Percentiles rank a stretch among this genome's conserved stretches.
These are phyloP conservation scores for Ceratotherium simum DNA, from an alignment of 2,113 vertebrate genomes.

Conservation along the genomic window DNA sequence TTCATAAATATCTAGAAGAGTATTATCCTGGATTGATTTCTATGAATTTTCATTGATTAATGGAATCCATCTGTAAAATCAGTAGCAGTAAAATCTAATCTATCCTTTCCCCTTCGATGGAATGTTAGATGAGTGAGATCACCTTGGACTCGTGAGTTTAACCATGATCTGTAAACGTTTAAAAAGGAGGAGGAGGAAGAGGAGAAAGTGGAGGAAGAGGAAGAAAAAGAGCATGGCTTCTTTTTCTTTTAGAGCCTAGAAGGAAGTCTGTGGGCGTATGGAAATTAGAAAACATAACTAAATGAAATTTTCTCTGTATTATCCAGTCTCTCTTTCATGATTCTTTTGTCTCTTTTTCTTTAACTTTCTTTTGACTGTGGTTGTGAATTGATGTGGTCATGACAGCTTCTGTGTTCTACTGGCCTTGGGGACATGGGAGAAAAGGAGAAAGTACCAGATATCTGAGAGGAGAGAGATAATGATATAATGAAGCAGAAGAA, in stretches of 20 bases:
- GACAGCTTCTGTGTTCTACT: not conserved
- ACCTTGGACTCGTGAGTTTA: not conserved
- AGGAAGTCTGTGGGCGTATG: not conserved
- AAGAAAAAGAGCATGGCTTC: not conserved
- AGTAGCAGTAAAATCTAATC: not conserved
- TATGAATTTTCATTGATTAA: not conserved
- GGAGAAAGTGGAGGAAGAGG: not conserved
- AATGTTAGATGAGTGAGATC: conserved; percentile 7
- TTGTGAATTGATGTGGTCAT: not conserved
- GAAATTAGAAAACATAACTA: not conserved
- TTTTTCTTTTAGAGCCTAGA: not conserved
- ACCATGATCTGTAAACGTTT: conserved; percentile 1
- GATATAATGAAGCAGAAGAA: not conserved
- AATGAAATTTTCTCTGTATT: not conserved
- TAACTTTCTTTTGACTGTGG: not conserved
- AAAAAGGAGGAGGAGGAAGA: not conserved
- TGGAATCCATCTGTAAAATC: conserved; percentile 34
- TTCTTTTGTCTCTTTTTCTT: not conserved
- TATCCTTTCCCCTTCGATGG: not conserved
- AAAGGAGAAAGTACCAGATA: not conserved
- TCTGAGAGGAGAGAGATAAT: not conserved
- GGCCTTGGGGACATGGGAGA: not conserved
- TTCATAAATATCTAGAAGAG: not conserved
- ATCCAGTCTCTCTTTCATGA: not conserved
- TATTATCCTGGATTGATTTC: not conserved